Base-by-base conservation (phyloP, 2,797 vertebrate genomes). In the Brachymystax lenok region DNA sequence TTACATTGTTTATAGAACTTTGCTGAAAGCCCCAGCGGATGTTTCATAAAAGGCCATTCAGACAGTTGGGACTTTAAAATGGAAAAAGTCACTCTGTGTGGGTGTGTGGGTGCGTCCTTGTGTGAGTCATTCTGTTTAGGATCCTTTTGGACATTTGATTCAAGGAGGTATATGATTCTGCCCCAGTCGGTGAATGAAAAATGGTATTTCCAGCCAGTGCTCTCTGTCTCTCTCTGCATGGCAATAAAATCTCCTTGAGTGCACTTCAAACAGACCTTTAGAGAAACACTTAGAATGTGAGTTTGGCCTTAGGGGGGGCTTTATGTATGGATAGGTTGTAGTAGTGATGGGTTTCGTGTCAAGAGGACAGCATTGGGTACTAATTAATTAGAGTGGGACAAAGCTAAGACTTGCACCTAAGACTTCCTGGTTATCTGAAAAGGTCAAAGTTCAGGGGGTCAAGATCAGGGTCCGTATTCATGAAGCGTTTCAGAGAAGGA, bases 341-440 rank as follows among this genome's bases (percentile, higher is more conserved):
- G 66, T 66, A 13, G 56, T 75, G 71, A 83, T 74, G 73, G 77
- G 75, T 80, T 82, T 86, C 74, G 80, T 77, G 75, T 88, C 81
- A 83, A 85, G 73, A 54, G 67, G 75, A 85, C 82, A n/a, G 54
- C n/a, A n/a, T 19, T 77, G 79, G 33, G 63, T 79, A 85, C 27
- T 81, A 85, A 77, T 79, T 86, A 86, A 87, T 88, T 87, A 87
- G 17, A 51, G 81, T 4, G 82, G 86, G 82, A 10, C n/a, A 83
- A 74, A 82, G 40, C 70, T 63, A 80, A 51, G 72, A 83, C 78
- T 88, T 88, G 83, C 90, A 87, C 82, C 75, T 69, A 19, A 77
- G 54, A 27, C 46, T 19, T 54, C 17, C 16, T 79, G 19, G 78
- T 83, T 83, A 85, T 86, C 80, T 85, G 54, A 73, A 82, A 72